These are phyloP conservation scores for Pampus argenteus DNA, from an alignment of 2,797 vertebrate species.

Conservation along the genomic window DNA sequence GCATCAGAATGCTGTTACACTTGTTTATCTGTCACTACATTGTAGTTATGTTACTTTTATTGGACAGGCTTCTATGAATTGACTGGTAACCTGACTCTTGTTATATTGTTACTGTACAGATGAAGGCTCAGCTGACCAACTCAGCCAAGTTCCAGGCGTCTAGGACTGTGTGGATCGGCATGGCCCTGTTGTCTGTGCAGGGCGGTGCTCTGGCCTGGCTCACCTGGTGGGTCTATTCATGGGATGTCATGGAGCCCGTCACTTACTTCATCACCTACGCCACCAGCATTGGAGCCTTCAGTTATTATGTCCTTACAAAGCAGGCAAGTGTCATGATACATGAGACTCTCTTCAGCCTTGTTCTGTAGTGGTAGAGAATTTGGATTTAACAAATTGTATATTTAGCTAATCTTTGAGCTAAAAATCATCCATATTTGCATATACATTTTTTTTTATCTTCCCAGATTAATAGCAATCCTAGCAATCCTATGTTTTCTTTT, in stretches of 20 bases:
- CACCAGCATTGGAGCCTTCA: slow-evolving; percentile 91
- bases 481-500: not conserved
- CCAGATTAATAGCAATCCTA: slow-evolving; percentile 6
- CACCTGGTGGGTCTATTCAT: slow-evolving; percentile 98
- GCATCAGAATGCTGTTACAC: not conserved
- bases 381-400: no score
- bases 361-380: no score
- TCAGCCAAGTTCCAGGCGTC: slow-evolving; percentile 83
- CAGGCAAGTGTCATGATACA: slow-evolving; percentile 79
- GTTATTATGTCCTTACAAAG: slow-evolving; percentile 93
- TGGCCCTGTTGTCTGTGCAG: slow-evolving; percentile 92
- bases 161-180: slow-evolving; percentile 87
- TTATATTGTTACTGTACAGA: slow-evolving; percentile 70
- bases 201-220: slow-evolving; percentile 94
- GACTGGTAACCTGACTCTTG: not conserved
- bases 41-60: not conserved
- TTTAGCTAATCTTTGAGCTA: not conserved
- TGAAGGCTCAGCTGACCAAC: slow-evolving; percentile 84
- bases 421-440: not conserved
- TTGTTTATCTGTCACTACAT: not conserved
- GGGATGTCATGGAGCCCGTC: slow-evolving; percentile 98
- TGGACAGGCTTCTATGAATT: not conserved
- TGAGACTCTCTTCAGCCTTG: not conserved
- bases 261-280: slow-evolving; percentile 95
- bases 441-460: not conserved